Percentiles rank a stretch among this genome's conserved stretches.
Conservation (phyloP, 2,113 vertebrate species). For the Montifringilla adamsi region DNA sequence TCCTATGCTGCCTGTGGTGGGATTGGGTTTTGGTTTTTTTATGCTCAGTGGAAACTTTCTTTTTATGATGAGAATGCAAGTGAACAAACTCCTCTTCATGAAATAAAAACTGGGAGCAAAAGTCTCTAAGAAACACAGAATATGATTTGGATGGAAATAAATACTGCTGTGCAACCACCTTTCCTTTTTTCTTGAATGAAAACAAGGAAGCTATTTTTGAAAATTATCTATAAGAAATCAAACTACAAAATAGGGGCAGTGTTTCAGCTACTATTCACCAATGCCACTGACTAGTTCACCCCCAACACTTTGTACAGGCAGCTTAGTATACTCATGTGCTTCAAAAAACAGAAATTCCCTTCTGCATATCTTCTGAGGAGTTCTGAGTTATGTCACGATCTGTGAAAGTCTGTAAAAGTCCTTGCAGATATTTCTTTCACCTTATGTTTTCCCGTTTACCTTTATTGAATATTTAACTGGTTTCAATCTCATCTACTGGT, state of each 20-base stretch:
- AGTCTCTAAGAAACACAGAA: neutral
- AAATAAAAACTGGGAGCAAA: rapidly evolving
- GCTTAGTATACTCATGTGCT: neutral
- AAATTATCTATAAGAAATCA: neutral
- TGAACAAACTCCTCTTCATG: neutral
- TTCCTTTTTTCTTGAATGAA: neutral
- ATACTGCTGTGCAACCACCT: neutral
- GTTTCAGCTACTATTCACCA: neutral
- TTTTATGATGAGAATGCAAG: neutral
- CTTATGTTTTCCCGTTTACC: neutral
- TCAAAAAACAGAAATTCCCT: neutral
- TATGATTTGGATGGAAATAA: neutral
- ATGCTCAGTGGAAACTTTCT: neutral
- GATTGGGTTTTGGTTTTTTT: neutral
- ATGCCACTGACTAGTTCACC: neutral
- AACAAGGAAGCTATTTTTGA: neutral
- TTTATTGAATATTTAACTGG: neutral
- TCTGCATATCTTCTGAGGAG: neutral
- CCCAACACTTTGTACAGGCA: rapidly evolving
- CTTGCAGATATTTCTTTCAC: neutral
- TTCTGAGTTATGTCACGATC: neutral
- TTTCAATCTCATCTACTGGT: neutral
- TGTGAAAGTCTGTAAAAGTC: neutral
- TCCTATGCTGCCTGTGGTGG: neutral
- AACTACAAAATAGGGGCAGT: neutral